Base-by-base conservation (phyloP, 2,888 invertebrate species). In the Mesopsocus fuscifrons region DNA sequence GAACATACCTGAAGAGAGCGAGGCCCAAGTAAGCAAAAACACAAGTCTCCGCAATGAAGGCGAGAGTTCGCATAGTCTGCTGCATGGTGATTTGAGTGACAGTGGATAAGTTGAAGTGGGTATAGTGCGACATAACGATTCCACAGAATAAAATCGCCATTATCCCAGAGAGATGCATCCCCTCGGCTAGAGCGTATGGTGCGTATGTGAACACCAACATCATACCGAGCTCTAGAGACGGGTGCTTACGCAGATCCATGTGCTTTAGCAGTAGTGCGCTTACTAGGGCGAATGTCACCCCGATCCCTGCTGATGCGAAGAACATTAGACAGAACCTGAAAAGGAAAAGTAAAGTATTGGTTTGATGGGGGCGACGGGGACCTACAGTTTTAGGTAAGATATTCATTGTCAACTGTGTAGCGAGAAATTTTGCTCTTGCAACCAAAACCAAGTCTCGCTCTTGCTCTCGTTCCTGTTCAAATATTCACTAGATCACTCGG, bases 71-170 rank as follows among this genome's bases (percentile, higher is more conserved):
- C 76, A 98, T 88, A 1, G 95, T 97, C 63, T 97, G 95, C 60
- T 97, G 95, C 83, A 98, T 95, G 3, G 97, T 97, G 42, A 98
- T 94, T 66, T 98, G 98, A 1, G 97, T 95, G 16, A 98, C 84
- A 1, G 97, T 95, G 1, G 95, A 95, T 34, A 98, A 66, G 62
- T 98, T 98, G 57, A 88, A 89, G 67, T 98, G 98, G 11, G 97
- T 97, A 61, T 98, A 98, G 61, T 98, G 98, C 0, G 95, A 95
- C 98, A 98, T 98, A 1, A 95, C 94, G 56, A 98, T 91, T 5
- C 97, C 98, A 65, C 94, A 94, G 60, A 97, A 95, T 51, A 98
- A 64, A 55, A 98, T 98, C 5, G 98, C 95, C 97, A 98, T 98
- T 46, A 98, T 98, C 47, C 97, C 92, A 53, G 91, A 92, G 44